A percentile compares a stretch with the other conserved stretches of the same genome.
phyloP scores from a whole-genome alignment of 2,797 vertebrate genomes.

The Paramormyrops hopkinsi region DNA sequence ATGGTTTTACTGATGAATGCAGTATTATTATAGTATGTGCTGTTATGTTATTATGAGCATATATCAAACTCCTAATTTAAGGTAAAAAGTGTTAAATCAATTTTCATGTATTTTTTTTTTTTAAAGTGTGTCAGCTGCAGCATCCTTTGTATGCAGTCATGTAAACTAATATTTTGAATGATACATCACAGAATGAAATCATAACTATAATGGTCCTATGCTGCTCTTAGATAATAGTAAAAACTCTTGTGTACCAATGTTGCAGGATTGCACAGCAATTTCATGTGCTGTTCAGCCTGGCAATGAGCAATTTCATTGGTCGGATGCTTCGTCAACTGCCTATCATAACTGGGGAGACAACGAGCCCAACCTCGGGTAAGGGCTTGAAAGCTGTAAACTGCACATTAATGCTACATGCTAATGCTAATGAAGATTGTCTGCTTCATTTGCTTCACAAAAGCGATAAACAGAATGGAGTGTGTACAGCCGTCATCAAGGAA shows the following conservation, averaged over 20 bases:
- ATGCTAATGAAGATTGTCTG: not conserved
- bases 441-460: conserved; percentile 41
- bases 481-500: conserved; percentile 54
- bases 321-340: conserved; percentile 38
- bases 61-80: not conserved
- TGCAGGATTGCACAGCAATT: conserved; percentile 62
- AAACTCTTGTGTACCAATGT: not conserved
- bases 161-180: not conserved
- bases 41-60: not conserved
- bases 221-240: not conserved
- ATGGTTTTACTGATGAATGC: not conserved
- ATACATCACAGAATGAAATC: not conserved
- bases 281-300: conserved; percentile 57
- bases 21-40: not conserved
- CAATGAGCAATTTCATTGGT: conserved; percentile 52
- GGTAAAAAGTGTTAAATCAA: not conserved
- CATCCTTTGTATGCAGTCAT: not conserved
- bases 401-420: not conserved
- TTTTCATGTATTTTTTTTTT: not conserved
- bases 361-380: conserved; percentile 54
- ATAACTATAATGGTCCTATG: not conserved
- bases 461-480: conserved; percentile 49
- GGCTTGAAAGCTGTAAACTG: not conserved
- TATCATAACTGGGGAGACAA: conserved; percentile 50
- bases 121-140: not conserved